Conservation (phyloP, 2,797 vertebrate genomes). For the Rhyacichthys aspro region DNA sequence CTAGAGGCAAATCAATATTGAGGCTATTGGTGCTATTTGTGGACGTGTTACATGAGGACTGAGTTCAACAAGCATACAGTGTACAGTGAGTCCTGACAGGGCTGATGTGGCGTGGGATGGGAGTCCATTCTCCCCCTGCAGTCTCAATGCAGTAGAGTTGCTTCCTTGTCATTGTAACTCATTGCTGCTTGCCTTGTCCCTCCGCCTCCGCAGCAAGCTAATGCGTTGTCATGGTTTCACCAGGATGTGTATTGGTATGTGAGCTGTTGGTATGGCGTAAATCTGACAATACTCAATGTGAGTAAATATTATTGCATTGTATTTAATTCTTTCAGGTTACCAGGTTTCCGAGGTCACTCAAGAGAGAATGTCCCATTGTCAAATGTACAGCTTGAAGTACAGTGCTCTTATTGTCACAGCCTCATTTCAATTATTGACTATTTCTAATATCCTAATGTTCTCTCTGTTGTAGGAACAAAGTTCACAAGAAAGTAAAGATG, state of each 20-base stretch:
- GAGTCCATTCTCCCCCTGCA: slow-evolving; percentile 43
- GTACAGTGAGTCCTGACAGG: slow-evolving; percentile 21
- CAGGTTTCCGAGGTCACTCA: slow-evolving; percentile 45
- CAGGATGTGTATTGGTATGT: slow-evolving; percentile 48
- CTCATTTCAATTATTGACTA: not conserved
- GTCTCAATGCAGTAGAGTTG: slow-evolving; percentile 51
- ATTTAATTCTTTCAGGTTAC: slow-evolving; percentile 15
- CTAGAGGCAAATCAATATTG: slow-evolving; percentile 46
- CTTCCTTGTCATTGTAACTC: slow-evolving; percentile 53
- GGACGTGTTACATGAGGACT: slow-evolving; percentile 45
- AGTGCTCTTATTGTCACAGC: not conserved
- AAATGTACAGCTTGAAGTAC: slow-evolving; percentile 21
- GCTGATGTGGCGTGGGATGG: slow-evolving; percentile 34
- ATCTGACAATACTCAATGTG: slow-evolving; percentile 13
- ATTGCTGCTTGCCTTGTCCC: slow-evolving; percentile 18
- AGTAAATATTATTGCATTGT: not conserved
- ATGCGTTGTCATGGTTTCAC: slow-evolving; percentile 66
- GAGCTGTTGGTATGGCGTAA: slow-evolving; percentile 44
- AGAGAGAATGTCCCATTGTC: slow-evolving; percentile 13
- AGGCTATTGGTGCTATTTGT: slow-evolving; percentile 39
- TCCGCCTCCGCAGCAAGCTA: slow-evolving; percentile 46
- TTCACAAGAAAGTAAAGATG: slow-evolving; percentile 71
- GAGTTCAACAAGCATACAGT: slow-evolving; percentile 15
- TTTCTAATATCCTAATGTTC: slow-evolving; percentile 25
- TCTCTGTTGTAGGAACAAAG: slow-evolving; percentile 68